These are phyloP conservation scores for Bradynema listronoti DNA, from an alignment of 1,140 invertebrate genomes.

Conservation along the genomic window DNA sequence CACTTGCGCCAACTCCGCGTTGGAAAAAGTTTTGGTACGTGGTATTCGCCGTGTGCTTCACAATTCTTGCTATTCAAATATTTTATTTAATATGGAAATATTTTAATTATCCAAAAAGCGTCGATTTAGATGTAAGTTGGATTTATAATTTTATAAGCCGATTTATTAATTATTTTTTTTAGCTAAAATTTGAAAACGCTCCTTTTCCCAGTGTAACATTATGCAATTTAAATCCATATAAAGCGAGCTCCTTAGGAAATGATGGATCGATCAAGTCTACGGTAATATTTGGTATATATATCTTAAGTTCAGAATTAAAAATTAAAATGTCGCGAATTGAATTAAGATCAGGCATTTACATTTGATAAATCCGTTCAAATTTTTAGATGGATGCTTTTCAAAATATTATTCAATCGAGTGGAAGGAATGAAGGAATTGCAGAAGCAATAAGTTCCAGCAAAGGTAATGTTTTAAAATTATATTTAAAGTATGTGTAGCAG, in stretches of 20 bases:
- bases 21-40: conserved; percentile 45
- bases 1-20: conserved; percentile 31
- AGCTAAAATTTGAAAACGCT: conserved; percentile 58
- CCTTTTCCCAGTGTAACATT: conserved; percentile 56
- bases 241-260: conserved; percentile 44
- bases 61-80: conserved; percentile 45
- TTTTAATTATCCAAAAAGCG: conserved; percentile 49
- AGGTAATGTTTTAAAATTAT: too few relatives aligned
- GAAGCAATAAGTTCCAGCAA: too few relatives aligned
- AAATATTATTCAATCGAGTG: conserved; percentile 39
- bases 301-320: neutral
- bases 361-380: too few relatives aligned
- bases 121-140: conserved; percentile 52
- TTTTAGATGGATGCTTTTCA: conserved; percentile 54
- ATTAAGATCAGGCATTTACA: too few relatives aligned
- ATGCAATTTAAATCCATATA: conserved; percentile 58
- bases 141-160: too few relatives aligned
- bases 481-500: too few relatives aligned
- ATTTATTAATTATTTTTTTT: too few relatives aligned
- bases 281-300: conserved; percentile 25
- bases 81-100: conserved; percentile 49
- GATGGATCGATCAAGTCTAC: conserved; percentile 51
- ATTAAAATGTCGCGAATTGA: neutral
- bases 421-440: conserved; percentile 46
- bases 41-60: conserved; percentile 45